Base-by-base conservation (phyloP, 35 echinoderm and acorn worm species). In the Holothuria glaberrima region DNA sequence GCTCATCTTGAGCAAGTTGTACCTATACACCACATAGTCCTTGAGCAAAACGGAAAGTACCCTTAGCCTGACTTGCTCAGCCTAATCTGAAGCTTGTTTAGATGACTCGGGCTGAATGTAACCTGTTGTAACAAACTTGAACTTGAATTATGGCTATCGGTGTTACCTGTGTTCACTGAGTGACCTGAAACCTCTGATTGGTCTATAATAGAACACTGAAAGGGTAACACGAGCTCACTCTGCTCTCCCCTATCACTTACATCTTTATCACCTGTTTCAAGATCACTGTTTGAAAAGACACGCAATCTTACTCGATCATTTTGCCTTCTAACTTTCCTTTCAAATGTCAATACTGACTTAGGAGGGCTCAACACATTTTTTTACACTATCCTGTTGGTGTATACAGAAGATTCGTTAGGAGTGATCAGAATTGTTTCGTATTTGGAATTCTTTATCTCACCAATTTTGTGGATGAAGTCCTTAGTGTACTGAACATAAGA, bases 191-290 rank as follows among this genome's bases (percentile, higher is more conserved):
- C 20, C 61, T 65, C 71, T 31, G 30, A 75, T 9, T 41, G 27
- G 20, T 36, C 71, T 10, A 10, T 20, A 75, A 41, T 9, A 21
- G 35, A 30, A 75, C 29, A 20, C 29, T 30, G 71, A 75, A 24
- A 30, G 28, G 27, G 71, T 33, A 5, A 75, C 18, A 33, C 26
- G 35, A 75, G 71, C 61, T 65, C 5, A 65, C 61, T 65, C 6
- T 65, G 61, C 61, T 65, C 61, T 65, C 61, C 61, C 61, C 61
- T 65, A 65, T 6, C 61, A 75, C 20, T 36, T 33, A 21, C 71
- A 30, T 75, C 35, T 24, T 30, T 20, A 75, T 5, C 27, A 41
- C 28, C 30, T 9, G 6, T 75, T 36, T 33, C 71, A 33, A 19
- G 19, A 41, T 9, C 4, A 75, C 16, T 21, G 33, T 19, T 21